A percentile compares a stretch with the other conserved stretches of the same genome.
Evolutionary conservation across 2,113 vertebrate species (phyloP).

Genomic region (Python bivittatus): DNA sequence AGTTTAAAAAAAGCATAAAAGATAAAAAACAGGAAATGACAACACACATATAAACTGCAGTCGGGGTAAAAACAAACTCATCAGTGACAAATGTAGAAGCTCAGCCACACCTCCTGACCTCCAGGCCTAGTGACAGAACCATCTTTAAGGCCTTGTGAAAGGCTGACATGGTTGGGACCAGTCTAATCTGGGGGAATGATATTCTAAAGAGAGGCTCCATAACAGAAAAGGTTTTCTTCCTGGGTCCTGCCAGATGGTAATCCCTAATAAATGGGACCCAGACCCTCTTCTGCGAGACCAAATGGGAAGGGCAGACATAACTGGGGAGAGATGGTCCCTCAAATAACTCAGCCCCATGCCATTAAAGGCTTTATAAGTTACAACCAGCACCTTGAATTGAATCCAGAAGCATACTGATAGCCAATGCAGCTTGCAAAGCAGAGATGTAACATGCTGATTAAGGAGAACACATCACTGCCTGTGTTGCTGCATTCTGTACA

Average conservation of each 20-base stretch:
- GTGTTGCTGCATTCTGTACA: background rate
- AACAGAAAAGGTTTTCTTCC: background rate
- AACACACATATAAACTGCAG: background rate
- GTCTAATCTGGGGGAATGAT: background rate
- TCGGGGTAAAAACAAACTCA: background rate
- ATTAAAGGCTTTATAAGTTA: background rate
- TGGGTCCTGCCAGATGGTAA: background rate
- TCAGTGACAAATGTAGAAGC: too few relatives aligned
- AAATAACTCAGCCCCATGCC: background rate
- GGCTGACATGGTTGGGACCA: background rate
- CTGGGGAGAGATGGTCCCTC: background rate
- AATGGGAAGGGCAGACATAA: background rate
- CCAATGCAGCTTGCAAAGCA: background rate
- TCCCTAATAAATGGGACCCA: background rate
- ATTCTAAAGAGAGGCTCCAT: background rate
- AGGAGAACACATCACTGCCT: background rate
- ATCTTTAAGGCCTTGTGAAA: background rate
- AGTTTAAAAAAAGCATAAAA: background rate
- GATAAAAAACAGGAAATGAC: background rate
- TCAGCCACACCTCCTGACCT: background rate
- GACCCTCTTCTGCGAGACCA: background rate
- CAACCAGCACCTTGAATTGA: background rate
- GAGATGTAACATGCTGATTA: background rate
- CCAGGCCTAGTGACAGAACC: background rate
- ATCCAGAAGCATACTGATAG: background rate